Base-by-base conservation (phyloP, 1,140 invertebrate species). In the Parapsyche elsis region DNA sequence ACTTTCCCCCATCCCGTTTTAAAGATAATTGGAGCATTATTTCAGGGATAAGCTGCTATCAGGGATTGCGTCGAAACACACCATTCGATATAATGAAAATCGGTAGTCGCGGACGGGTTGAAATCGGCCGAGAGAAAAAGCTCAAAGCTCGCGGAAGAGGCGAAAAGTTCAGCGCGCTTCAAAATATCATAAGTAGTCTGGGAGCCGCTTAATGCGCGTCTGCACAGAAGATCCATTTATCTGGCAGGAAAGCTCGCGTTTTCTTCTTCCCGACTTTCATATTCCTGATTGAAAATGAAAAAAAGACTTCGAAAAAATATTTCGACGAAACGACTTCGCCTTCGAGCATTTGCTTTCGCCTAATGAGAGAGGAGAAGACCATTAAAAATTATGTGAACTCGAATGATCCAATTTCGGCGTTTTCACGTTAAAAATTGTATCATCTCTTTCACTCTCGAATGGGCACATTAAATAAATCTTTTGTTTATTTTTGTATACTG, bases 21-120 rank as follows among this genome's bases (percentile, higher is more conserved):
- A 70, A 75, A 81, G 61, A 81, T 81, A 81, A 81, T 81, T 81
- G 81, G 38, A 81, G 73, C 81, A 71, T 81, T 81, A 81, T 76
- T 81, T 79, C 61, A 53, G 9, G 59, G 81, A 79, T 79, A 71
- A 79, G 71, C 77, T 24, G 30, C 71, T 79, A 81, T 81, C 76
- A 46, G 71, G 64, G 38, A 78, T 78, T 74, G 80, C 73, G 70
- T 45, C 80, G 49, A 74, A 78, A 64, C 49, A 76, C 23, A 45
- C 76, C 49, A 78, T 78, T 49, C 71, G 76, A 75, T 78, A 75
- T 81, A 78, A 81, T 78, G 80, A 81, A 75, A 78, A 57, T 64
- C 78, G 14, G 30, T 21, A 16, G 5, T 19, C 24, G 64, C 38
- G 26, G 21, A 9, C 10, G 78, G 12, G 9, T 26, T 19, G 4